A percentile compares a stretch with the other conserved stretches of the same genome.
phyloP scores from a whole-genome alignment of 2,888 invertebrate genomes.

The Hypomecis atomaria region DNA sequence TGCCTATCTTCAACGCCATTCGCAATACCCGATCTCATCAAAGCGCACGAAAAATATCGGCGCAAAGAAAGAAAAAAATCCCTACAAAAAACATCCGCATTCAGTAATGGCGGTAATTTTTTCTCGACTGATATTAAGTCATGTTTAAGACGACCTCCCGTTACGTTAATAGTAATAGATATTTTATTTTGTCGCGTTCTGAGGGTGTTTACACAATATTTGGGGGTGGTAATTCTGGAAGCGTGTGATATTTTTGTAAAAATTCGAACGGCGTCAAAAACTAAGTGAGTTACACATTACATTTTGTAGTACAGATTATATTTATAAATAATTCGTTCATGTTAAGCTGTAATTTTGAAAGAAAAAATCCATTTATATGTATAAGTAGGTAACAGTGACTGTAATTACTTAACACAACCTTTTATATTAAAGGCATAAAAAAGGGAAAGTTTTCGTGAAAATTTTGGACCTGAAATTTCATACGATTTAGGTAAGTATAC shows the following conservation, averaged over 20 bases:
- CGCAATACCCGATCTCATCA: slow-evolving; percentile 50
- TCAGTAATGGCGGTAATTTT: slow-evolving; percentile 79
- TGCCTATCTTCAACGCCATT: slow-evolving; percentile 57
- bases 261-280: neutral
- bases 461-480: too few species aligned
- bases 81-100: slow-evolving; percentile 50
- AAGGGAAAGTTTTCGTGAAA: too few species aligned
- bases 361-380: too few species aligned
- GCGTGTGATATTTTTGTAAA: slow-evolving; percentile 32
- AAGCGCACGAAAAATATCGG: slow-evolving; percentile 48
- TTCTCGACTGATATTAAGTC: slow-evolving; percentile 84
- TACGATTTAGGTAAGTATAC: too few species aligned
- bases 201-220: slow-evolving; percentile 76
- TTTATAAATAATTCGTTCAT: too few species aligned
- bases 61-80: slow-evolving; percentile 31
- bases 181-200: slow-evolving; percentile 83
- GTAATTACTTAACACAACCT: too few species aligned
- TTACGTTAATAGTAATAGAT: slow-evolving; percentile 86
- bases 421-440: too few species aligned
- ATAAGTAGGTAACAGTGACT: too few species aligned
- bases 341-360: too few species aligned
- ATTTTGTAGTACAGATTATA: too few species aligned
- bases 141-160: slow-evolving; percentile 83
- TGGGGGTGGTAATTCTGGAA: slow-evolving; percentile 54
- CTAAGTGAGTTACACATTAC: too few species aligned